Evolutionary conservation across 1,140 invertebrate species (phyloP), one percentile per base, ranked within the genome.

Genomic region (Cotesia glomerata): DNA sequence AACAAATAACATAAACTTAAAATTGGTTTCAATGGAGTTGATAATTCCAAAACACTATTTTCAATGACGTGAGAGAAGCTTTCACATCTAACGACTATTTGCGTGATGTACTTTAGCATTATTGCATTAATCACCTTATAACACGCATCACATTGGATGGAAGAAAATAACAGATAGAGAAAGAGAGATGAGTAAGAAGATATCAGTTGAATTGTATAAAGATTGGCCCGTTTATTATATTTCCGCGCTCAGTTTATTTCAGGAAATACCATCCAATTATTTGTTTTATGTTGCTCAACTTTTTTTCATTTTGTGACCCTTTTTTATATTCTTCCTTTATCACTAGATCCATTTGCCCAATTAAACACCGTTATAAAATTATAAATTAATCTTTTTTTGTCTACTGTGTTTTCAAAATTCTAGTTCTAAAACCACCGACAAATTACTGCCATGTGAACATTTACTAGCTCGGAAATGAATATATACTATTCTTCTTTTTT

Each of bases 161-260:
- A 67, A 34, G 59, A 62, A n/a, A 62, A 62, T 26, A 61, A n/a
- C 11, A 35, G 32, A 26, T 14, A 18, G 16, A 45, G 16, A 64
- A 54, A 54, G 13, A 54, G 39, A 71, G 39, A 71, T 54, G 69
- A 32, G 39, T 35, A 54, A 9, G 16, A 35, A 35, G 49, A 35
- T 14, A 54, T 32, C 16, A 26, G 59, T 49, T 70, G 70, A 39
- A 67, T 61, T 16, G 59, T 59, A 36, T 36, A 45, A 35, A 35
- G 32, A 72, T 62, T 67, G 54, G 36, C 26, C 63, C 26, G 35
- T 18, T 58, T 18, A 18, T 26, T 26, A 11, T 54, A 35, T 72
- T 72, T 71, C 58, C 36, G 64, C 52, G 70, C 70, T 72, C 70
- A 72, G 70, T 72, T 72, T 66, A 72, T 18, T 72, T 52, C 62